phyloP scores from a whole-genome alignment of 2,888 invertebrate species.

The Tenthredo scrophulariae region DNA sequence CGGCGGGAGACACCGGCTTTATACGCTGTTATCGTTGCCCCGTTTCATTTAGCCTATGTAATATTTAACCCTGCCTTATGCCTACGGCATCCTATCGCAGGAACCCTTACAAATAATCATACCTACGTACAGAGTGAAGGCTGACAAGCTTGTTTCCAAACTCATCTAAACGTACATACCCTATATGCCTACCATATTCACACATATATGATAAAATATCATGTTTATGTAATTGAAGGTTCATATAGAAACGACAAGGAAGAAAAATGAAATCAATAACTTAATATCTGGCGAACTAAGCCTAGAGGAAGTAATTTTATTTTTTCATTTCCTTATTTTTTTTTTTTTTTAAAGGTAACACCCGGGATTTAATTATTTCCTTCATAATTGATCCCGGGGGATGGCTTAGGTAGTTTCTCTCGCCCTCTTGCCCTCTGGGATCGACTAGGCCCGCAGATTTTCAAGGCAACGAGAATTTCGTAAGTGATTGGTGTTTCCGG shows the following conservation, averaged over 20 bases:
- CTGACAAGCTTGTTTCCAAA: background rate
- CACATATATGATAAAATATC: background rate
- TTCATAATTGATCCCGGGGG: constrained; percentile 25
- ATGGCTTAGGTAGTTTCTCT: constrained; percentile 27
- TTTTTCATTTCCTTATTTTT: background rate
- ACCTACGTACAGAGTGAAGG: background rate
- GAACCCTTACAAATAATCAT: constrained; percentile 35
- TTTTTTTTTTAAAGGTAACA: background rate
- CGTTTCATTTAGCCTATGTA: constrained; percentile 43
- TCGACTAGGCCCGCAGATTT: constrained; percentile 30
- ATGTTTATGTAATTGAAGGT: background rate
- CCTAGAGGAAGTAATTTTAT: background rate
- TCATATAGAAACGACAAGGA: background rate
- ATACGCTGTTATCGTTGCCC: constrained; percentile 47
- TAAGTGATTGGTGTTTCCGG: constrained; percentile 51
- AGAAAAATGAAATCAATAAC: background rate
- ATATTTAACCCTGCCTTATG: constrained; percentile 46
- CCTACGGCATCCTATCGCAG: constrained; percentile 33
- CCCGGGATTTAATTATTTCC: constrained; percentile 28
- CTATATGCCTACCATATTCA: background rate
- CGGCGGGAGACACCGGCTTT: constrained; percentile 37
- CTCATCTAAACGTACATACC: background rate
- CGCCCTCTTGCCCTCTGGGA: background rate
- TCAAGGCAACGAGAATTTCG: constrained; percentile 27
- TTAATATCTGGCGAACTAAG: background rate